Percentiles rank a stretch among this genome's conserved stretches.
These are phyloP conservation scores for Alviniconcha strummeri DNA, from an alignment of 2,888 invertebrate genomes.

Conservation along the genomic window DNA sequence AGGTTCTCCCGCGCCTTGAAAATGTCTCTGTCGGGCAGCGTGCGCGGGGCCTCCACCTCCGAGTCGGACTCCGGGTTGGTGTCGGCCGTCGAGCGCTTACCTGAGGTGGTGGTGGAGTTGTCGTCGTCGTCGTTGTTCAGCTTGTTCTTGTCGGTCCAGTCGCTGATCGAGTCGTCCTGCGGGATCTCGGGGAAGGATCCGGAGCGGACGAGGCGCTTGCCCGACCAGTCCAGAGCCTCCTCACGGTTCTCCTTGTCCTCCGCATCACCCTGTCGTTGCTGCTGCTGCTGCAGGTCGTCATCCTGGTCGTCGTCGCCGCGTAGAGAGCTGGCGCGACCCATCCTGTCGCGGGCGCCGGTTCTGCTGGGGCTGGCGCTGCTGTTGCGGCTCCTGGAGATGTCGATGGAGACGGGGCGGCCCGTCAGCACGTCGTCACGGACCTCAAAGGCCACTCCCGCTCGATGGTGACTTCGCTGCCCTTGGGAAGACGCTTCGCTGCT, in stretches of 20 bases:
- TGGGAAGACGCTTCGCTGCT: neutral
- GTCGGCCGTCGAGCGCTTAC: slow-evolving; percentile 26
- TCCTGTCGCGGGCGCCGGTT: neutral
- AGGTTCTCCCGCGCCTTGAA: slow-evolving; percentile 49
- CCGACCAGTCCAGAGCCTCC: slow-evolving; percentile 59
- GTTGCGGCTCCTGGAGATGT: slow-evolving; percentile 33
- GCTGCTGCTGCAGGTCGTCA: neutral
- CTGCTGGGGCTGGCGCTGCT: slow-evolving; percentile 14
- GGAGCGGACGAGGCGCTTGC: slow-evolving; percentile 56
- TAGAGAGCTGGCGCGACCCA: slow-evolving; percentile 20
- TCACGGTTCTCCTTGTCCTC: slow-evolving; percentile 33
- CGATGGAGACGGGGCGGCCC: slow-evolving; percentile 47
- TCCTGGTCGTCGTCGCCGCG: neutral
- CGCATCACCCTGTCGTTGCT: neutral
- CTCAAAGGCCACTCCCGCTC: slow-evolving; percentile 58
- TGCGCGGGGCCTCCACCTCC: slow-evolving; percentile 14
- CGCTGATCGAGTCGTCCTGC: slow-evolving; percentile 53
- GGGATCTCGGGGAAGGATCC: slow-evolving; percentile 63
- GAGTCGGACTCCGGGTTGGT: slow-evolving; percentile 25
- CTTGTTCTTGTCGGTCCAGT: slow-evolving; percentile 54
- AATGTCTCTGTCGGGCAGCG: slow-evolving; percentile 25
- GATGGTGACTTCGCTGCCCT: slow-evolving; percentile 7
- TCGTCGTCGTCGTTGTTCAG: slow-evolving; percentile 41
- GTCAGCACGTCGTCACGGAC: slow-evolving; percentile 56
- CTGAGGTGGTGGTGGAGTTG: slow-evolving; percentile 18